Evolutionary conservation across 1,140 invertebrate genomes (phyloP).

Genomic region (Zophobas morio): DNA sequence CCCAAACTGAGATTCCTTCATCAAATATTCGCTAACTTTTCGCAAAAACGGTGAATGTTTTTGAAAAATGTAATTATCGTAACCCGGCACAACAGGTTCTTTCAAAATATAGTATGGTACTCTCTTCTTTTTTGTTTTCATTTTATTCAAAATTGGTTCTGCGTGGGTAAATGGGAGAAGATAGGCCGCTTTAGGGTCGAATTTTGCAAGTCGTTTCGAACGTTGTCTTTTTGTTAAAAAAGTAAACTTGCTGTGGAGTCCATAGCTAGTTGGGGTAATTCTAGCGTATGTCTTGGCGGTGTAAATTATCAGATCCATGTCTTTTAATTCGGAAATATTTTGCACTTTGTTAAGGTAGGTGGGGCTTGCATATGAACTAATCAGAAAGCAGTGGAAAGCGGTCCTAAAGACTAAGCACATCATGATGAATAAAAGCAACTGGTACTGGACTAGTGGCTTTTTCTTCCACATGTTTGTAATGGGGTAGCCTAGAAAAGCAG

Average conservation of each 20-base stretch:
- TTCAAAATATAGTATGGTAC: slow-evolving; percentile 38
- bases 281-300: not conserved
- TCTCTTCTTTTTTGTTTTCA: not conserved
- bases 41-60: slow-evolving; percentile 39
- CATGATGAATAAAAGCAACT: slow-evolving; percentile 1
- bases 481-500: not conserved
- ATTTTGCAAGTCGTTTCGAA: not conserved
- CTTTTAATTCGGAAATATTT: slow-evolving; percentile 5
- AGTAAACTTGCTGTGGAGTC: not conserved
- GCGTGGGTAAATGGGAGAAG: slow-evolving; percentile 4
- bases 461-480: not conserved
- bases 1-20: slow-evolving; percentile 24
- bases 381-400: slow-evolving; percentile 3
- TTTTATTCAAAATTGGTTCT: not conserved
- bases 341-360: slow-evolving; percentile 1
- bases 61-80: slow-evolving; percentile 35
- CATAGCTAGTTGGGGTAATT: not conserved
- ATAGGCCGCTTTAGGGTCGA: slow-evolving; percentile 8
- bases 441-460: not conserved
- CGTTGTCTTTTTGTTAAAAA: slow-evolving; percentile 7
- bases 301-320: slow-evolving; percentile 15
- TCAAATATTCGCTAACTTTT: slow-evolving; percentile 20
- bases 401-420: slow-evolving; percentile 10
- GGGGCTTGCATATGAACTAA: slow-evolving; percentile 4
- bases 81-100: slow-evolving; percentile 30